Conservation (phyloP, 2,797 vertebrate genomes). For the Calcarius lapponicus region DNA sequence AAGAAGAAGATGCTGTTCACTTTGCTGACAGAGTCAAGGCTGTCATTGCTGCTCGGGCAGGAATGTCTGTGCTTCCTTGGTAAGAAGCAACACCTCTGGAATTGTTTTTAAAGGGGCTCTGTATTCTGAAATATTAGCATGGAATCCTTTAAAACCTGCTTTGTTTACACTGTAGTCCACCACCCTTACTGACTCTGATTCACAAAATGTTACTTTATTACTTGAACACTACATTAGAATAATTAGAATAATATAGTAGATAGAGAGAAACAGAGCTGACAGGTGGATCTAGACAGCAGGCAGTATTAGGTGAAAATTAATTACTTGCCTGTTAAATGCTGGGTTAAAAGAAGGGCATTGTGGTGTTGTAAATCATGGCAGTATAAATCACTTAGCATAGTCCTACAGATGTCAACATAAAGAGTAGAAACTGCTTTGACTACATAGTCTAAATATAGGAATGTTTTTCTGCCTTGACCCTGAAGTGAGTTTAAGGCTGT, state of each 20-base stretch:
- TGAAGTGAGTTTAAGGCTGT: not conserved
- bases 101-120: not conserved
- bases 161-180: not conserved
- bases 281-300: not conserved
- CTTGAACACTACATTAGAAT: not conserved
- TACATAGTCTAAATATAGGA: not conserved
- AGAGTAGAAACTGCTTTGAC: not conserved
- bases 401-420: not conserved
- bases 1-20: slow-evolving; percentile 82
- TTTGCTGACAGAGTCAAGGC: slow-evolving; percentile 89
- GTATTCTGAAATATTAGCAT: not conserved
- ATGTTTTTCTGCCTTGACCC: not conserved
- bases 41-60: slow-evolving; percentile 81
- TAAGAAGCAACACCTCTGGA: slow-evolving; percentile 60
- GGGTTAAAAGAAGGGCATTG: not conserved
- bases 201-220: not conserved
- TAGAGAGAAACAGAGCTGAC: not conserved
- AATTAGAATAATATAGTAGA: not conserved
- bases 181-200: not conserved
- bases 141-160: not conserved
- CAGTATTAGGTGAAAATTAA: not conserved
- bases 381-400: not conserved
- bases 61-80: slow-evolving; percentile 84
- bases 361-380: not conserved
- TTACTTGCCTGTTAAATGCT: not conserved